Evolutionary conservation across 2,888 invertebrate genomes (phyloP).

Genomic region (Diarsia dahlii): DNA sequence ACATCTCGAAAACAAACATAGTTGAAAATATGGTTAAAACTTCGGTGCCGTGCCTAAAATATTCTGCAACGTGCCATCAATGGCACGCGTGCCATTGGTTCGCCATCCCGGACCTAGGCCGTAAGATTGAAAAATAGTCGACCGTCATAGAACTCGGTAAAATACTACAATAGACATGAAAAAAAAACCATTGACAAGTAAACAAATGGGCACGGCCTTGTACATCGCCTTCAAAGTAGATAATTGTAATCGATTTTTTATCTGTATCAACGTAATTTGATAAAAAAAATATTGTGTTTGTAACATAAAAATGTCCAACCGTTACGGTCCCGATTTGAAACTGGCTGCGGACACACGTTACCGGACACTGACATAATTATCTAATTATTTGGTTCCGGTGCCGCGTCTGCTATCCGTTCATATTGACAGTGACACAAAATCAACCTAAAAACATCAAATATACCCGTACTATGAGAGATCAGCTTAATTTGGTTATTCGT

Average conservation of each 20-base stretch:
- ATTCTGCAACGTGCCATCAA: no score
- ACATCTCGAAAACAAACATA: no score
- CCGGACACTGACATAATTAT: not conserved
- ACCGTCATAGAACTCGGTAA: no score
- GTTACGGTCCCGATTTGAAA: not conserved
- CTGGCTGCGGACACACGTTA: not conserved
- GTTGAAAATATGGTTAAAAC: no score
- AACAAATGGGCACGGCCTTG: slow-evolving; percentile 19
- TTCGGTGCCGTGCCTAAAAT: no score
- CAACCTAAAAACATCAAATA: no score
- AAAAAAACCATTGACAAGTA: not conserved
- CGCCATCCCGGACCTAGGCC: no score
- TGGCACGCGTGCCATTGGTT: no score
- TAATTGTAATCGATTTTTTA: slow-evolving; percentile 27
- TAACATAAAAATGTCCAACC: not conserved
- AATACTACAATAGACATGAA: not conserved
- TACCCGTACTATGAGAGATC: no score
- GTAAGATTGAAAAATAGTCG: no score
- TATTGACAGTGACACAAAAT: no score
- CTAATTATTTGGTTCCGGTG: not conserved
- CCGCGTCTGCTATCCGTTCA: not conserved
- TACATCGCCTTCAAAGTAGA: slow-evolving; percentile 8
- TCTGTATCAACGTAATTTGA: not conserved
- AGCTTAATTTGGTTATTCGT: no score
- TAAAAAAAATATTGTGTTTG: not conserved